Base-by-base conservation (phyloP, 2,797 vertebrate genomes). In the Muraenolepis orangiensis region DNA sequence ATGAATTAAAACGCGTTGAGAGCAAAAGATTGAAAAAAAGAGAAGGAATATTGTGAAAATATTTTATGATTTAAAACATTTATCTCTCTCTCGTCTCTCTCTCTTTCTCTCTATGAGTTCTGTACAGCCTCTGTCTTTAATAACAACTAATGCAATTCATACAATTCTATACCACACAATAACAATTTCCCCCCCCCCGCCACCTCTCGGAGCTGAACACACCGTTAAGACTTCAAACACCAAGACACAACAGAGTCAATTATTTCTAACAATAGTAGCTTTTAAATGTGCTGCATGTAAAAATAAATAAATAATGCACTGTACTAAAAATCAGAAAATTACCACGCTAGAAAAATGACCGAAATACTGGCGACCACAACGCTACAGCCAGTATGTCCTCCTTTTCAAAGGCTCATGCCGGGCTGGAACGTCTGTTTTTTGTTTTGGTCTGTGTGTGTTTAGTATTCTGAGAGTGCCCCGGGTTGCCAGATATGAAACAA, bases 221-320 rank as follows among this genome's bases (percentile, higher is more conserved):
- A 40, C 74, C 77, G 80, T 80, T 79, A 82, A 84, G 80, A 82
- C 76, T 70, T 78, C 40, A 7, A 71, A 64, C 74, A 75, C 30
- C 40, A 42, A 70, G 69, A 74, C 23, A 70, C n/a, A 81, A 81
- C 34, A 38, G 57, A 83, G 81, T 86, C 71, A 29, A 73, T 83
- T 80, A 85, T 75, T 76, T 87, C 87, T 77, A 90, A 91, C 87
- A 90, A 90, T 77, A 81, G 66, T 76, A 80, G 75, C 80, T 74
- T 88, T 90, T n/a, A n/a, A n/a, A n/a, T n/a, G n/a, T n/a, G n/a
- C n/a, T n/a, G n/a, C n/a, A n/a, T n/a, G n/a, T n/a, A n/a, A n/a
- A n/a, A n/a, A n/a, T n/a, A n/a, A n/a, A n/a, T n/a, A n/a, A n/a
- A n/a, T n/a, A n/a, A n/a, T n/a, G n/a, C n/a, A n/a, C n/a, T n/a